These are phyloP conservation scores for Cetoscarus ocellatus DNA, from an alignment of 2,797 vertebrate genomes.

Conservation along the genomic window DNA sequence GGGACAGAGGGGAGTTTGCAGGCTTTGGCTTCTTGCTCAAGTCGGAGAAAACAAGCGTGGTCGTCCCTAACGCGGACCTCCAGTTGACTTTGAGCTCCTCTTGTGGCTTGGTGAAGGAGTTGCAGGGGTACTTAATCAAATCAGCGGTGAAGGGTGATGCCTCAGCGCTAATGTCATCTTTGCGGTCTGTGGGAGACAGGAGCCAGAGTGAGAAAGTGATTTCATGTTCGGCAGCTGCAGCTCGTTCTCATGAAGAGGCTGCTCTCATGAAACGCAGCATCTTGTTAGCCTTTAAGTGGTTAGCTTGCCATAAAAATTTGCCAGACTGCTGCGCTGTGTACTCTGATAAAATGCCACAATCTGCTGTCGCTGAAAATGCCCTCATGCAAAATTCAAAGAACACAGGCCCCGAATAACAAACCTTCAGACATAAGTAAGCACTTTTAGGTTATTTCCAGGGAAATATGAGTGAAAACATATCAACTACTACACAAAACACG, in stretches of 20 bases:
- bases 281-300: constrained; percentile 53
- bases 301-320: constrained; percentile 51
- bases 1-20: constrained; percentile 61
- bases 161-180: constrained; percentile 65
- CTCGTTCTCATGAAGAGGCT: constrained; percentile 47
- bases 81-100: constrained; percentile 92
- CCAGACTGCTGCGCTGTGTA: constrained; percentile 24
- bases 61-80: constrained; percentile 89
- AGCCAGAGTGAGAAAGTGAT: constrained; percentile 56
- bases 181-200: constrained; percentile 75
- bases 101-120: constrained; percentile 87
- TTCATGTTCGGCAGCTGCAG: constrained; percentile 62
- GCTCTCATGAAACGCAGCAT: constrained; percentile 54
- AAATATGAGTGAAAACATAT: no score
- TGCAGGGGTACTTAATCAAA: constrained; percentile 92
- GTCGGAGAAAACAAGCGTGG: constrained; percentile 91
- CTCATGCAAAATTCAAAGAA: constrained; percentile 30
- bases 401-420: background rate
- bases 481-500: no score
- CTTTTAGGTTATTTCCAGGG: no score
- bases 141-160: constrained; percentile 64
- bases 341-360: constrained; percentile 46
- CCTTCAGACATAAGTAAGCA: no score
- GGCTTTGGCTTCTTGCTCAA: constrained; percentile 79
- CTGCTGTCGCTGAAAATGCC: constrained; percentile 37